These are phyloP conservation scores for Drosophila bocqueti DNA, from an alignment of 1,140 invertebrate genomes.

Conservation along the genomic window DNA sequence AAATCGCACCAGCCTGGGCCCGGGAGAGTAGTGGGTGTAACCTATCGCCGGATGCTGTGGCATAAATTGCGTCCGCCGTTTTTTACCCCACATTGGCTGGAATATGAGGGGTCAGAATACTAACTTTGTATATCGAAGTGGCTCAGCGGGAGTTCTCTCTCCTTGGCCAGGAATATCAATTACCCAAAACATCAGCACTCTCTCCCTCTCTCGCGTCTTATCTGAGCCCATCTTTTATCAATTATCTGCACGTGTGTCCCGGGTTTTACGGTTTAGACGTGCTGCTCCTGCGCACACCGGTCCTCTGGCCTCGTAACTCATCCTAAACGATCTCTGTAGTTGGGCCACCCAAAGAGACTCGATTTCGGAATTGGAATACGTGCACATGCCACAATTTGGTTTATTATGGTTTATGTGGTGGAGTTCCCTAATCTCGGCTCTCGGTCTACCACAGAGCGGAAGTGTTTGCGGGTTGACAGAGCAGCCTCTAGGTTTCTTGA, in stretches of 20 bases:
- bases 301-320: conserved; percentile 70
- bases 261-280: conserved; percentile 38
- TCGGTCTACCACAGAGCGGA: conserved; percentile 53
- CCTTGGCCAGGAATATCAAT: conserved; percentile 71
- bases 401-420: conserved; percentile 58
- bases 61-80: conserved; percentile 77
- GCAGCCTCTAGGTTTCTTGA: conserved; percentile 8
- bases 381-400: conserved; percentile 73
- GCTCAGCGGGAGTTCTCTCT: conserved; percentile 59
- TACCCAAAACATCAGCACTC: conserved; percentile 57
- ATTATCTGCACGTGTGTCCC: conserved; percentile 69
- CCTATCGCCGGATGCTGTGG: conserved; percentile 66
- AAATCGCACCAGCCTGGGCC: conserved; percentile 22
- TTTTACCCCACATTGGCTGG: conserved; percentile 46
- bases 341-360: conserved; percentile 41
- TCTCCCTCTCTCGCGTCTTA: conserved; percentile 29
- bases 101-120: conserved; percentile 41
- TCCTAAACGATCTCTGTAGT: conserved; percentile 62
- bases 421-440: conserved; percentile 9
- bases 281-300: conserved; percentile 51
- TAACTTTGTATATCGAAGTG: conserved; percentile 37
- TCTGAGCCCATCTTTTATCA: conserved; percentile 68
- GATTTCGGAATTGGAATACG: conserved; percentile 47
- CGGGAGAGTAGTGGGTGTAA: conserved; percentile 52
- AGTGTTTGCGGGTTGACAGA: conserved; percentile 37